phyloP scores from a whole-genome alignment of 2,113 vertebrate species.

The Cavia aperea region DNA sequence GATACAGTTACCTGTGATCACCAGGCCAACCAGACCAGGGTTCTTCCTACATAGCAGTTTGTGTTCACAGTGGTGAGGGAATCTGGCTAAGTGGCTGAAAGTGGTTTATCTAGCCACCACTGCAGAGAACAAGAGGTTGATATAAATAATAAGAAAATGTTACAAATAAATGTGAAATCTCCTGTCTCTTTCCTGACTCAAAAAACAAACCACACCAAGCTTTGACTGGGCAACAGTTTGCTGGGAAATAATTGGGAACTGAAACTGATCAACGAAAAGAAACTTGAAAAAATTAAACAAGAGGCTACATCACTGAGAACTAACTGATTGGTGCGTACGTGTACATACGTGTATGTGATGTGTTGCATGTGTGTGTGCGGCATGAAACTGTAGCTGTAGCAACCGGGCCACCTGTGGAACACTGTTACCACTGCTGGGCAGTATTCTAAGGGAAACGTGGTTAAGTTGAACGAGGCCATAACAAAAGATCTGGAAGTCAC shows the following conservation, averaged over 20 bases:
- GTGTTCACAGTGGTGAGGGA: background rate
- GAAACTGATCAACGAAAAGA: background rate
- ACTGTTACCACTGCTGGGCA: background rate
- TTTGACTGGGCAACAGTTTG: background rate
- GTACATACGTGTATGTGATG: background rate
- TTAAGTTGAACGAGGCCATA: background rate
- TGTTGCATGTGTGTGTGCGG: background rate
- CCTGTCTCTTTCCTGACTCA: background rate
- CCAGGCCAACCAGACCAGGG: background rate
- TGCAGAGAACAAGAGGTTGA: background rate
- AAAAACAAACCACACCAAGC: background rate
- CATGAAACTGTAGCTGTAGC: background rate
- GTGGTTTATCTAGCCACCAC: background rate
- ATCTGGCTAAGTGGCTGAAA: background rate
- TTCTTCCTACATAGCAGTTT: background rate
- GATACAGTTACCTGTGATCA: background rate
- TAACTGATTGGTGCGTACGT: background rate
- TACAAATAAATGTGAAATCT: background rate
- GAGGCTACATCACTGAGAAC: background rate
- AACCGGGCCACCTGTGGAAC: background rate
- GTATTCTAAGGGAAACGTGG: background rate
- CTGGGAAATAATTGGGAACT: background rate
- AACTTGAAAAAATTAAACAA: background rate
- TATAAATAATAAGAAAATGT: background rate
- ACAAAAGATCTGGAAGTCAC: background rate